These are phyloP conservation scores for Petrocephalus sullivani DNA, from an alignment of 2,797 vertebrate species.

Conservation along the genomic window DNA sequence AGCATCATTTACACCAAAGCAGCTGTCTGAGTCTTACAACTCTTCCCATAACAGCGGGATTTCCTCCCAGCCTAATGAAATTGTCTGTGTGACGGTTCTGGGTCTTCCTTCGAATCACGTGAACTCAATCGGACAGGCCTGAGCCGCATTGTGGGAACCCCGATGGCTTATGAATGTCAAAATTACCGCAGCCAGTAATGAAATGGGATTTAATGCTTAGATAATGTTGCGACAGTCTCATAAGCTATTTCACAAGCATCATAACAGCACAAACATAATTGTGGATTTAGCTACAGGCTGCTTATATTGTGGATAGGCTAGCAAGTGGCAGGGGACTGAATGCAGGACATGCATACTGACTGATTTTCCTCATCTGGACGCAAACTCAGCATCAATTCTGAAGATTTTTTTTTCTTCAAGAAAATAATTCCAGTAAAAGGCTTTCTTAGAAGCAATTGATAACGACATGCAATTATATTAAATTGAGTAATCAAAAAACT, in stretches of 20 bases:
- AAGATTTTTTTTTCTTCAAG: not conserved
- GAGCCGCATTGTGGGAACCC: not conserved
- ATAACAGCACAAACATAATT: not conserved
- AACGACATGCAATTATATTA: not conserved
- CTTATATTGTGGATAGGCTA: not conserved
- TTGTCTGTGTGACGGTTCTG: conserved; percentile 13
- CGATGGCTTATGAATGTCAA: not conserved
- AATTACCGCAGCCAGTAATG: not conserved
- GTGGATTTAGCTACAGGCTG: not conserved
- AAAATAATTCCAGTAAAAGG: not conserved
- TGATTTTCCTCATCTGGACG: not conserved
- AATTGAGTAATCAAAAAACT: not conserved
- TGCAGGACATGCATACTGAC: not conserved
- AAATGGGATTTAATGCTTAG: not conserved
- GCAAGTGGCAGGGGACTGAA: not conserved
- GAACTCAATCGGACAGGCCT: not conserved
- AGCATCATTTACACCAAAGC: not conserved
- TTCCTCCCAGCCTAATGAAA: conserved; percentile 3
- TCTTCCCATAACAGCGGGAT: not conserved
- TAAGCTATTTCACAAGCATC: not conserved
- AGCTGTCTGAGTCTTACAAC: not conserved
- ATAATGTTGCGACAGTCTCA: not conserved
- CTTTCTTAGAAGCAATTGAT: not conserved
- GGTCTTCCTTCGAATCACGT: not conserved
- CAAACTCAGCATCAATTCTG: not conserved